Percentiles rank a stretch among this genome's conserved stretches.
phyloP scores from a whole-genome alignment of 2,797 vertebrate species.

The Phoxinus dragarum region DNA sequence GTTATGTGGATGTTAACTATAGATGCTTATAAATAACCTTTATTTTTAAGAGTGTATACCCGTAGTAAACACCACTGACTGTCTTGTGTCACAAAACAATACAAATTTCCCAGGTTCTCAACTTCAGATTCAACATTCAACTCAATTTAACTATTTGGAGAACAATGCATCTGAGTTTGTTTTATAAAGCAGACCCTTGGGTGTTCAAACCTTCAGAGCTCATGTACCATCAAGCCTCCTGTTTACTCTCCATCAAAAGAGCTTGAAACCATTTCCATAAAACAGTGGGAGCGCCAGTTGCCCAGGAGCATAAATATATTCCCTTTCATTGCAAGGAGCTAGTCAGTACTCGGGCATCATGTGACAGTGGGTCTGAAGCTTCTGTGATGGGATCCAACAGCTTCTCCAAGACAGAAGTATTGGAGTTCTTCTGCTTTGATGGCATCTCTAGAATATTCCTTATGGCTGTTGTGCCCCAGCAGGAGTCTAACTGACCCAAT shows the following conservation, averaged over 20 bases:
- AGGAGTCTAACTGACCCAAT: slow-evolving; percentile 30
- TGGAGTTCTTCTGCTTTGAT: slow-evolving; percentile 68
- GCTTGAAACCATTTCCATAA: slow-evolving; percentile 69
- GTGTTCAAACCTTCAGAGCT: slow-evolving; percentile 55
- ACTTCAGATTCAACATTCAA: slow-evolving; percentile 9
- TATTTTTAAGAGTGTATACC: too few relatives aligned
- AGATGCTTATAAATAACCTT: background rate
- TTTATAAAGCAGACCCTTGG: slow-evolving; percentile 65
- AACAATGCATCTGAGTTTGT: slow-evolving; percentile 57
- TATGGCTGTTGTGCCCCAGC: slow-evolving; percentile 23
- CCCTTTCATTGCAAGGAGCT: slow-evolving; percentile 55
- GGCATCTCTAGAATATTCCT: slow-evolving; percentile 58
- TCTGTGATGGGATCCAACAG: slow-evolving; percentile 65
- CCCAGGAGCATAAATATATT: slow-evolving; percentile 56
- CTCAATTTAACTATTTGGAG: slow-evolving; percentile 55
- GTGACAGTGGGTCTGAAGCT: slow-evolving; percentile 43
- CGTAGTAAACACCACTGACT: background rate
- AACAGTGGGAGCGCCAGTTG: slow-evolving; percentile 53
- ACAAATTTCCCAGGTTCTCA: background rate
- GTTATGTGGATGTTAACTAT: background rate
- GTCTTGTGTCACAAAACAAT: too few relatives aligned
- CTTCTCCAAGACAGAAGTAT: slow-evolving; percentile 67
- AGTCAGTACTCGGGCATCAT: slow-evolving; percentile 36
- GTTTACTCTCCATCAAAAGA: slow-evolving; percentile 67
- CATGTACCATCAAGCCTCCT: slow-evolving; percentile 66